Evolutionary conservation across 2,797 vertebrate species (phyloP).

Genomic region (Catharus ustulatus): DNA sequence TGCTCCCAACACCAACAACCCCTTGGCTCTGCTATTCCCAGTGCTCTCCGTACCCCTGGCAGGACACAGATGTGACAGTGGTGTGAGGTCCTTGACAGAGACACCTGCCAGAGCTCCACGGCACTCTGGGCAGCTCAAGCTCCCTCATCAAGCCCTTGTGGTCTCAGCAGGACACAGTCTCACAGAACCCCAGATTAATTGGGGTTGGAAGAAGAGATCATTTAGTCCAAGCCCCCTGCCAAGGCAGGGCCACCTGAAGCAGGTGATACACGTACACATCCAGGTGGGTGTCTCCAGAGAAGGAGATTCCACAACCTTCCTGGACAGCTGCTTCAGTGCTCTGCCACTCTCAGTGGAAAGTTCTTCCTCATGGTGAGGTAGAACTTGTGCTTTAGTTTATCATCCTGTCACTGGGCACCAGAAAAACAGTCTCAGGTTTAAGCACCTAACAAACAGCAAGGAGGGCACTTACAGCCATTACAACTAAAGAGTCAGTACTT

Average conservation of each 20-base stretch:
- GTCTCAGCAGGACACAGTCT: background rate
- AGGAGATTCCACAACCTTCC: background rate
- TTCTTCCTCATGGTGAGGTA: background rate
- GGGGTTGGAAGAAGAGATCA: background rate
- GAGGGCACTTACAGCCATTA: accelerated
- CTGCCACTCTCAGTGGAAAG: background rate
- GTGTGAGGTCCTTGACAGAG: no score
- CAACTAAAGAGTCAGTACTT: background rate
- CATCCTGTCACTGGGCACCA: background rate
- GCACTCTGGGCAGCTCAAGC: background rate
- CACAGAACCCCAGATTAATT: background rate
- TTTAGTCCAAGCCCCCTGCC: background rate
- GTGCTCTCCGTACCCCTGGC: background rate
- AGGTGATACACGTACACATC: accelerated
- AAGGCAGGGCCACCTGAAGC: background rate
- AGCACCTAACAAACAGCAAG: background rate
- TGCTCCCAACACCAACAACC: background rate
- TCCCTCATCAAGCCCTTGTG: background rate
- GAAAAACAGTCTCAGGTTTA: background rate
- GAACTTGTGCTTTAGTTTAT: background rate
- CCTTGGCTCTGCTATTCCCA: background rate
- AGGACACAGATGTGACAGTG: accelerated
- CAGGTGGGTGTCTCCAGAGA: background rate
- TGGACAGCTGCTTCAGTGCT: background rate
- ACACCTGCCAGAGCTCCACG: background rate